phyloP scores from a whole-genome alignment of 2,888 invertebrate species.

The Stomorhina lunata region DNA sequence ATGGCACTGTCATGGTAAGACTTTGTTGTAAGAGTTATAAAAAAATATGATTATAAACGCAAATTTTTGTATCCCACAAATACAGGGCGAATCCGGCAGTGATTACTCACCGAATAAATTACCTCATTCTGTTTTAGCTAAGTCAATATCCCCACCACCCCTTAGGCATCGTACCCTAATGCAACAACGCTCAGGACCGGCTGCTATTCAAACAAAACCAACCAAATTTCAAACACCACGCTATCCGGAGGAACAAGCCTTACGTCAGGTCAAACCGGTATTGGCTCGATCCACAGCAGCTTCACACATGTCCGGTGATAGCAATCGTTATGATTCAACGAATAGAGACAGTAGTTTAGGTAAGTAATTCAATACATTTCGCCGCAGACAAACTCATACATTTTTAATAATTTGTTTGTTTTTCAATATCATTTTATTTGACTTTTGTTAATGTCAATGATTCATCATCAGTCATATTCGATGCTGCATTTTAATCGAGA shows the following conservation, averaged over 20 bases:
- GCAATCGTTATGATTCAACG: constrained; percentile 72
- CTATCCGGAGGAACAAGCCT: constrained; percentile 79
- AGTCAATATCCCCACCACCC: constrained; percentile 80
- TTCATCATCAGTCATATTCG: constrained; percentile 64
- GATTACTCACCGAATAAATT: constrained; percentile 84
- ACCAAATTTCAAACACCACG: constrained; percentile 80
- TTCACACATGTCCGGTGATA: constrained; percentile 71
- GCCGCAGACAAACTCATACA: neutral
- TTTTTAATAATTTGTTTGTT: neutral
- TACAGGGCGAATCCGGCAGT: constrained; percentile 85
- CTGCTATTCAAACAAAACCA: constrained; percentile 77
- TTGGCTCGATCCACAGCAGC: constrained; percentile 72
- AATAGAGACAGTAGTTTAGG: constrained; percentile 80
- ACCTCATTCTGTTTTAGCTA: constrained; percentile 80
- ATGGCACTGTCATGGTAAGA: constrained; percentile 80
- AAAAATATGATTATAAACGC: neutral
- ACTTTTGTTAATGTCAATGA: constrained; percentile 40
- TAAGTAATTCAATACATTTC: constrained; percentile 62
- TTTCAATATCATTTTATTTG: constrained; percentile 27
- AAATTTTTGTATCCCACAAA: neutral
- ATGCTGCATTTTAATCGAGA: constrained; percentile 65
- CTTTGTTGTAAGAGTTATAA: neutral
- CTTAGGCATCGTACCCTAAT: constrained; percentile 79
- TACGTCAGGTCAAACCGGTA: constrained; percentile 76
- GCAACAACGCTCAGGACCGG: constrained; percentile 80